Conservation (phyloP, 2,113 vertebrate species). For the Ageneiosus marmoratus region DNA sequence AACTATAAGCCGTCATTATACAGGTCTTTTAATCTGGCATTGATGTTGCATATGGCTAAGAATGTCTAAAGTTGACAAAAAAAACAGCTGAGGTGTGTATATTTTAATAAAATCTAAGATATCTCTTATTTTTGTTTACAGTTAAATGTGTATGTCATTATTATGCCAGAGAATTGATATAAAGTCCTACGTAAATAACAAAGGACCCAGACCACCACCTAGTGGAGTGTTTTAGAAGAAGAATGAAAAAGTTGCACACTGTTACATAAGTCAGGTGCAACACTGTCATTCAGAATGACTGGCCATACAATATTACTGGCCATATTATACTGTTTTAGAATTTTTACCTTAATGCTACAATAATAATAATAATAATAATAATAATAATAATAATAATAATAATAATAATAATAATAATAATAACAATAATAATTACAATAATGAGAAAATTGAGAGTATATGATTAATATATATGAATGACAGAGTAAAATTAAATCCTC, state of each 20-base stretch:
- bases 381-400: background rate
- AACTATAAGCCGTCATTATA: background rate
- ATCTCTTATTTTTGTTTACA: background rate
- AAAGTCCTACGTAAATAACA: background rate
- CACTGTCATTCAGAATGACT: background rate
- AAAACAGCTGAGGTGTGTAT: background rate
- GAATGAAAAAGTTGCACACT: background rate
- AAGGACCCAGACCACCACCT: conserved; percentile 4
- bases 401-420: too few relatives aligned
- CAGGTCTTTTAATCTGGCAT: background rate
- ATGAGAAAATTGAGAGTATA: too few relatives aligned
- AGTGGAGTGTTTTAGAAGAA: background rate
- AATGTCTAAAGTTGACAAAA: background rate
- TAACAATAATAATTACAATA: too few relatives aligned
- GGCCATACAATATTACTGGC: background rate
- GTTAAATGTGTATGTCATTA: background rate
- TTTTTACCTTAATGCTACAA: too few relatives aligned
- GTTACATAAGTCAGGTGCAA: background rate
- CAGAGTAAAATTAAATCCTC: too few relatives aligned
- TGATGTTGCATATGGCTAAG: background rate
- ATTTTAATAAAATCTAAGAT: background rate
- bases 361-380: too few relatives aligned
- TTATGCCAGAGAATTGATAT: background rate
- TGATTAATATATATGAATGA: background rate
- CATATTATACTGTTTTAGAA: background rate